Conservation (phyloP, 1,140 invertebrate species). For the Papilio machaon region DNA sequence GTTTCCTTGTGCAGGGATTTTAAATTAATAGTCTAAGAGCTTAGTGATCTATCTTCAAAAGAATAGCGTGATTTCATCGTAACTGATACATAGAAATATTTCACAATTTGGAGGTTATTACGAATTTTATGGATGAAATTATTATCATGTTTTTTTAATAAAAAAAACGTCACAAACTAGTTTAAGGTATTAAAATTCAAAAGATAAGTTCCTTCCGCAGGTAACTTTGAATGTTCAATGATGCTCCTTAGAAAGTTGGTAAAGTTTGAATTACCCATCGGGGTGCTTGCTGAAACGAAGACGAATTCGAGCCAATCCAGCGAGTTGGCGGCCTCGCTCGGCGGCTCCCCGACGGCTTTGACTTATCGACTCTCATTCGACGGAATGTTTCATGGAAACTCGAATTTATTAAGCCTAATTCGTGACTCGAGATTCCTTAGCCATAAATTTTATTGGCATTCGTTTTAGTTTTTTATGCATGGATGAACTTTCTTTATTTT, state of each 20-base stretch:
- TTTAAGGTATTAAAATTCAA: slow-evolving; percentile 12
- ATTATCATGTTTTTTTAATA: not conserved
- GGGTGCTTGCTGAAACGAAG: slow-evolving; percentile 36
- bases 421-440: slow-evolving; percentile 48
- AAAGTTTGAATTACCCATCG: slow-evolving; percentile 38
- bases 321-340: slow-evolving; percentile 31
- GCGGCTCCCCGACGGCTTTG: slow-evolving; percentile 41
- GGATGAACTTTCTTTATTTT: not conserved
- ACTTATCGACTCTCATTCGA: slow-evolving; percentile 43
- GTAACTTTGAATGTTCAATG: slow-evolving; percentile 33
- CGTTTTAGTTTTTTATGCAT: not conserved
- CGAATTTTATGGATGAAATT: too few relatives aligned
- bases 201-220: not conserved
- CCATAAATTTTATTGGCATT: slow-evolving; percentile 52
- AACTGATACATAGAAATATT: too few relatives aligned
- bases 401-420: slow-evolving; percentile 55
- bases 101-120: not conserved
- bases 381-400: slow-evolving; percentile 45
- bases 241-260: slow-evolving; percentile 23
- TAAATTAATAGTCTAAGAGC: not conserved
- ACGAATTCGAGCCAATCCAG: slow-evolving; percentile 29
- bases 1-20: not conserved
- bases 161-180: not conserved
- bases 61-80: too few relatives aligned
- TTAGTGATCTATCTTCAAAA: too few relatives aligned